Evolutionary conservation across 2,888 invertebrate genomes (phyloP), one percentile per base, ranked within the genome.

Genomic region (Gryllus longicercus): DNA sequence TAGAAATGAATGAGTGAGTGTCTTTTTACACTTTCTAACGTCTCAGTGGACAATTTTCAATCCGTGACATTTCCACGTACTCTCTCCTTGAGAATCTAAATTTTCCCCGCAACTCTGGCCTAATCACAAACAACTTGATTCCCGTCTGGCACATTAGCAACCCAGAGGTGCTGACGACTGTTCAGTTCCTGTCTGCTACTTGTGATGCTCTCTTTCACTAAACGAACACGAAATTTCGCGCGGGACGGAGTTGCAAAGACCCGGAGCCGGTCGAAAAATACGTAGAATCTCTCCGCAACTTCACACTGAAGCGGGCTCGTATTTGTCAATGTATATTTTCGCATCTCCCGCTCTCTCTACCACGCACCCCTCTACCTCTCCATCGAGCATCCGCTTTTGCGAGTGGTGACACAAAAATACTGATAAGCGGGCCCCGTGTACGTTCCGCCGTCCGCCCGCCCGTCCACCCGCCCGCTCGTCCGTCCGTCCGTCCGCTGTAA

Each of bases 241-340:
- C 63, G n/a, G 63, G n/a, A 1, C n/a, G 16, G 16, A 18, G 16
- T 16, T 63, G 63, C 63, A n/a, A 63, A 63, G 14, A 63, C 16
- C 38, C n/a, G 63, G 5, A n/a, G 16, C 63, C 63, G 63, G 4
- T n/a, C 63, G 11, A 38, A 38, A 38, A 38, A 38, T 38, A 38
- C 38, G 38, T 38, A 38, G 38, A 38, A 38, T n/a, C 63, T 63
- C 14, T n/a, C 63, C 63, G 63, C 63, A 14, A n/a, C 63, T 14
- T n/a, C 63, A n/a, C 63, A n/a, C 63, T n/a, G 63, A 38, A 38
- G 38, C 63, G n/a, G 63, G 14, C 16, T 11, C 63, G 63, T 63
- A n/a, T 63, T 16, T 63, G 63, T 63, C 63, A 63, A 63, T 63
- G 63, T 63, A 63, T 63, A 63, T 63, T 63, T 63, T 63, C 63